These are phyloP conservation scores for Zaprionus inermis DNA, from an alignment of 1,140 invertebrate species.

Conservation along the genomic window DNA sequence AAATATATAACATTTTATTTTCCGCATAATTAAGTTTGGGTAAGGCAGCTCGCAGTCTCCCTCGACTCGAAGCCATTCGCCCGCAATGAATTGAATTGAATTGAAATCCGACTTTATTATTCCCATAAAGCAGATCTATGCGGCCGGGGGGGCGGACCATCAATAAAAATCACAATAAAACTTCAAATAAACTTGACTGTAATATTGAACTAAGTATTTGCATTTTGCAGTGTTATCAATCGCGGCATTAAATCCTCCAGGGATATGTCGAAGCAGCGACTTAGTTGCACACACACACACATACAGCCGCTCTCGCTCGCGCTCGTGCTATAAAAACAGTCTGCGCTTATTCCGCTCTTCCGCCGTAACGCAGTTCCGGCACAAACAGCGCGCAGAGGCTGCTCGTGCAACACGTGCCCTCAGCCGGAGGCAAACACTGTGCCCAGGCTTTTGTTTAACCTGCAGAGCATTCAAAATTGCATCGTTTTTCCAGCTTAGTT, in stretches of 20 bases:
- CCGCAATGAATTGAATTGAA: too few species aligned
- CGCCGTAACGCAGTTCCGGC: neutral
- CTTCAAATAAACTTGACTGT: slow-evolving; percentile 18
- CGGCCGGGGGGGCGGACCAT: neutral
- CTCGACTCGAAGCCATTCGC: too few species aligned
- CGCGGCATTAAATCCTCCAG: slow-evolving; percentile 1
- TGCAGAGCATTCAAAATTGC: slow-evolving; percentile 13
- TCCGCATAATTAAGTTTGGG: neutral
- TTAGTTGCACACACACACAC: slow-evolving; percentile 8
- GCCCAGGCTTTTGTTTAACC: neutral
- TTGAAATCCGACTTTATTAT: slow-evolving; percentile 3
- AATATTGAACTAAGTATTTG: slow-evolving; percentile 31
- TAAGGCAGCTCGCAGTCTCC: neutral
- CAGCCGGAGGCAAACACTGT: neutral
- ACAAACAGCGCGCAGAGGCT: slow-evolving; percentile 10
- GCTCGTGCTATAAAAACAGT: slow-evolving; percentile 30
- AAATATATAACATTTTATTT: slow-evolving; percentile 5
- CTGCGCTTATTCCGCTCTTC: slow-evolving; percentile 5
- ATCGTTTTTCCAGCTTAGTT: slow-evolving; percentile 32
- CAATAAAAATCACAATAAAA: slow-evolving; percentile 13
- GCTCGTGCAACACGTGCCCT: neutral
- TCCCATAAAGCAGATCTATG: neutral
- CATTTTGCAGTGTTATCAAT: slow-evolving; percentile 19
- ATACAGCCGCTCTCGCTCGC: neutral
- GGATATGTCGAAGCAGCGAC: neutral